Base-by-base conservation (phyloP, 2,113 vertebrate genomes). In the Urocynchramus pylzowi region DNA sequence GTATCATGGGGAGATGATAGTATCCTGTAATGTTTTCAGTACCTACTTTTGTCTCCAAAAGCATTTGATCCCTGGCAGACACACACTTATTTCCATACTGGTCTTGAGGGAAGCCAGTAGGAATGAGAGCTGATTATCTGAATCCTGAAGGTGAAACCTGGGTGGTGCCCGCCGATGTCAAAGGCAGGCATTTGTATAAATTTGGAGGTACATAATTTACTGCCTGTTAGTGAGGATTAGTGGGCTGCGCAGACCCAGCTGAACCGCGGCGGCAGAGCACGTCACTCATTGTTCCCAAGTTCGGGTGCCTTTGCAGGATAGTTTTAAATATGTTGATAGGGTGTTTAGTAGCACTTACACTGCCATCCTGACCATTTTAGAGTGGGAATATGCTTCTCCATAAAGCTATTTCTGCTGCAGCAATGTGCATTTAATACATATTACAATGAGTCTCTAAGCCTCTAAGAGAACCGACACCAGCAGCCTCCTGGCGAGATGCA, bases 61-160 rank as follows among this genome's bases (percentile, higher is more conserved):
- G 98, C 98, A 98, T 98, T 98, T 98, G 98, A 98, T 98, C 98
- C 98, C 97, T 98, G 98, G 96, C 98, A 98, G 98, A 98, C 98
- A 97, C 97, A 95, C 60, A 98, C 98, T 98, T 98, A 98, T 98
- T 98, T 98, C 96, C 98, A 98, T 98, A 98, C 87, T 41, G 97
- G 98, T 98, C 98, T 98, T 97, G 96, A 97, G 98, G 97, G 97
- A 98, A 98, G 97, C 97, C 78, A 23, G 96, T 95, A 98, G 98
- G 97, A 97, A 96, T 87, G 96, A 96, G 97, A 97, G 98, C 97
- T 97, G 98, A 98, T 98, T 98, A 97, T 98, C 97, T 97, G 98
- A 97, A 97, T 93, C 96, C 98, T 97, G 98, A 98, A 98, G 98
- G 98, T 98, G 98, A 97, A 96, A 97, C 97, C 97, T 98, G 97